Evolutionary conservation across 2,797 vertebrate genomes (phyloP).

Genomic region (Thaleichthys pacificus): DNA sequence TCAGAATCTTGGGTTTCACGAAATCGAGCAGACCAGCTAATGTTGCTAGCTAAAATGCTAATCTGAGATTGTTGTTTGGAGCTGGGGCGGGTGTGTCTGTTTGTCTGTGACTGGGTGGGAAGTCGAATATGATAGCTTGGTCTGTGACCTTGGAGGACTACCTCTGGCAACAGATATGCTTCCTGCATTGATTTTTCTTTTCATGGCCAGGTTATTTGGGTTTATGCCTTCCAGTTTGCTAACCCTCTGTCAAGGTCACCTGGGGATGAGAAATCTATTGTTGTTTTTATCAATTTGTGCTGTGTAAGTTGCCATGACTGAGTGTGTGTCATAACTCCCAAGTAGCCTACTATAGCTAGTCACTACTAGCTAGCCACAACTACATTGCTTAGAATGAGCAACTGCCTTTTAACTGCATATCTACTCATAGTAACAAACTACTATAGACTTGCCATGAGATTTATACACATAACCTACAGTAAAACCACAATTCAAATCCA

Average conservation of each 20-base stretch:
- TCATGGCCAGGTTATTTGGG: conserved; percentile 68
- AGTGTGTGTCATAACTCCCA: background rate
- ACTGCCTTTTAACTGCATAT: too few relatives aligned
- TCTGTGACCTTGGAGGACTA: conserved; percentile 67
- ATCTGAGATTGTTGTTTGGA: conserved; percentile 13
- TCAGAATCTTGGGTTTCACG: conserved; percentile 8
- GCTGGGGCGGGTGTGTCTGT: conserved; percentile 10
- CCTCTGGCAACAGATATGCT: conserved; percentile 69
- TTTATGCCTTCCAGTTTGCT: conserved; percentile 60
- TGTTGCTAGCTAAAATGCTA: conserved; percentile 27
- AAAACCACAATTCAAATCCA: too few relatives aligned
- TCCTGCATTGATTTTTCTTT: conserved; percentile 76
- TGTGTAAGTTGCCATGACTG: background rate
- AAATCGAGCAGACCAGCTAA: conserved; percentile 4
- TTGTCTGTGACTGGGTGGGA: conserved; percentile 42
- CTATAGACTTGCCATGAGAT: too few relatives aligned
- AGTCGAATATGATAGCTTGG: conserved; percentile 52
- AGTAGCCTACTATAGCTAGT: background rate
- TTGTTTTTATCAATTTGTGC: conserved; percentile 51
- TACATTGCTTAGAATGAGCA: background rate
- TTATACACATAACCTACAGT: too few relatives aligned
- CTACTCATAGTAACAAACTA: too few relatives aligned
- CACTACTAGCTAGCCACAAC: background rate
- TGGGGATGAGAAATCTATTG: conserved; percentile 47
- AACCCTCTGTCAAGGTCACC: conserved; percentile 61